These are phyloP conservation scores for Caenorhabditis parvicauda DNA, from an alignment of 2,888 invertebrate genomes.

Conservation along the genomic window DNA sequence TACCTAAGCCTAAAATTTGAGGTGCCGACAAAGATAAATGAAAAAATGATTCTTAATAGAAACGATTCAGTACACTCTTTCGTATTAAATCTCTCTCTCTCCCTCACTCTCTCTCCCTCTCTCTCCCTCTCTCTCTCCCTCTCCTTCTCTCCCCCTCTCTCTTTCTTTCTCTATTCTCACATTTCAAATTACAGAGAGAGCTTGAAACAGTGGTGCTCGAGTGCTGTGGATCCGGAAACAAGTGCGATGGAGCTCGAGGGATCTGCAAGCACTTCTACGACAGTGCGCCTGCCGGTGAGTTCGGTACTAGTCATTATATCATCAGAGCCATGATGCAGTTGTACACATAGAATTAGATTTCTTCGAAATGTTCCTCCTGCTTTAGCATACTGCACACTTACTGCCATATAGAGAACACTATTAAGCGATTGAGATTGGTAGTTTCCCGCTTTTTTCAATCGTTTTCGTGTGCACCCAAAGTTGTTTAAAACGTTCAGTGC, in stretches of 20 bases:
- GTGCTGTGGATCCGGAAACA: slow-evolving; percentile 75
- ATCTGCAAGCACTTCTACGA: slow-evolving; percentile 97
- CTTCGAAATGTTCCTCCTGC: background rate
- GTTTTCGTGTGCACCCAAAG: too few species aligned
- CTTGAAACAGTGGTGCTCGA: slow-evolving; percentile 86
- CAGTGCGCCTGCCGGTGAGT: slow-evolving; percentile 93
- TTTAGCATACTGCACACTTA: too few species aligned
- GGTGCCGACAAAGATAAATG: too few species aligned
- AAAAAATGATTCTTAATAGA: too few species aligned
- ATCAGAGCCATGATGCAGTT: slow-evolving; percentile 63
- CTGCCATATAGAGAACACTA: too few species aligned
- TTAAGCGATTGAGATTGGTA: too few species aligned
- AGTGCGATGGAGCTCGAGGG: slow-evolving; percentile 86
- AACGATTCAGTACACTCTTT: too few species aligned
- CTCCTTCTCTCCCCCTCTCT: background rate
- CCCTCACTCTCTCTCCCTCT: background rate
- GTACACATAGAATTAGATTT: slow-evolving; percentile 18
- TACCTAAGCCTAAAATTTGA: too few species aligned
- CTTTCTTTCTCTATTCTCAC: too few species aligned
- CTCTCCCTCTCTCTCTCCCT: background rate
- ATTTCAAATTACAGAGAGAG: slow-evolving; percentile 74
- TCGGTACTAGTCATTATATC: slow-evolving; percentile 95
- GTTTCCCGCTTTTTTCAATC: too few species aligned
- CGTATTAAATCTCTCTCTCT: too few species aligned
- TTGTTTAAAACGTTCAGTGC: too few species aligned